These are phyloP conservation scores for Indri indri DNA, from an alignment of 2,113 vertebrate genomes.

Conservation along the genomic window DNA sequence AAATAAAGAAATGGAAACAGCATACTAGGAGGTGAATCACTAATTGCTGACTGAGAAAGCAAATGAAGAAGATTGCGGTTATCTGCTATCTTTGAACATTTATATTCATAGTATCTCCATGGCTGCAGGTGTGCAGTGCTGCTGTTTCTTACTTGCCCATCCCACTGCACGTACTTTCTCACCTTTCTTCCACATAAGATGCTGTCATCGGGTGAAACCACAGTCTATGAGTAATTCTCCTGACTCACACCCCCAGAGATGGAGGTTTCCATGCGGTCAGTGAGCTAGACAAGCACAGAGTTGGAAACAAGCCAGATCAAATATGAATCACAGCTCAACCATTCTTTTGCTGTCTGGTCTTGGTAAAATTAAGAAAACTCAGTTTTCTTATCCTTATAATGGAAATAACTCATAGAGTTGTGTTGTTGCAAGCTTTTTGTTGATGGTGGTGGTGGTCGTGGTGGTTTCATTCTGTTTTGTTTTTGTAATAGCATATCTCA, in stretches of 20 bases:
- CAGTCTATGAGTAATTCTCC: neutral
- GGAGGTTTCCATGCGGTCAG: neutral
- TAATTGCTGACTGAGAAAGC: neutral
- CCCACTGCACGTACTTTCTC: neutral
- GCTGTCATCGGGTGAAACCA: neutral
- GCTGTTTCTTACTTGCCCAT: neutral
- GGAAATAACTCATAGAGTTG: neutral
- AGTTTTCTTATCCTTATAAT: neutral
- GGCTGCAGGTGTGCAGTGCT: neutral
- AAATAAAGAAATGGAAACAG: neutral
- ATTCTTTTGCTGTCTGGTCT: neutral
- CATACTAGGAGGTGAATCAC: neutral
- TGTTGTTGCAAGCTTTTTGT: neutral
- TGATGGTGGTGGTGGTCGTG: neutral
- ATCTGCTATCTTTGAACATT: neutral
- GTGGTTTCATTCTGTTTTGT: neutral
- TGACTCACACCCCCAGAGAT: neutral
- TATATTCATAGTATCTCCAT: neutral
- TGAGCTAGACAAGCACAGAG: neutral
- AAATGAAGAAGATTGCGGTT: neutral
- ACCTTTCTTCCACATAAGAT: neutral
- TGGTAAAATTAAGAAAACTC: neutral
- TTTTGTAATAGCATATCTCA: neutral
- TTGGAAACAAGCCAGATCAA: neutral
- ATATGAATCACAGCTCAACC: neutral